Base-by-base conservation (phyloP, 1,140 invertebrate species). In the Papilio polyxenes region DNA sequence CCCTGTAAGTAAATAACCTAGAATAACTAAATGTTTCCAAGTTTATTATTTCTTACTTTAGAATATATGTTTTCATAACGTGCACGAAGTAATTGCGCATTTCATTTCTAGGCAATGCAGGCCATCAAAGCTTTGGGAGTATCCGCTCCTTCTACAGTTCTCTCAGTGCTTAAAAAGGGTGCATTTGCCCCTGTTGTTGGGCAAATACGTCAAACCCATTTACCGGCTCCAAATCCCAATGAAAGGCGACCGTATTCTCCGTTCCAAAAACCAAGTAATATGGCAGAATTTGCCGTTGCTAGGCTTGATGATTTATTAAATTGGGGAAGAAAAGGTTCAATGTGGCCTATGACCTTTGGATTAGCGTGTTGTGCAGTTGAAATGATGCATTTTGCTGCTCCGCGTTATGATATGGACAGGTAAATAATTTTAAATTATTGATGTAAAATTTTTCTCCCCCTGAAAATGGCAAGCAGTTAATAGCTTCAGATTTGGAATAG, bases 381-480 rank as follows among this genome's bases (percentile, higher is more conserved):
- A 95, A 99, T 99, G 99, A 99, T 99, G 99, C 99, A 99, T 95
- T 98, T 99, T 82, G 99, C 99, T 84, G 99, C 98, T 59, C 98
- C 99, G 8, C 95, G 99, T 85, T 99, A 99, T 91, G 99, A 99
- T 90, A 99, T 99, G 98, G 99, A 99, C 95, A 95, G 96, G 94
- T 95, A 87, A 80, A 51, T 13, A 75, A 76, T 80, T 74, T 75
- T 20, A 20, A 65, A 62, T 51, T 51, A 53, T 53, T 17, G 40
- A 44, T 44, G 40, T 44, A 44, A 44, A 44, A 44, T 44, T 44
- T 4, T 44, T 44, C 40, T 44, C 40, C 23, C 23, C 2, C 7
- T 44, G 40, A 6, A 44, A 44, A 44, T 44, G 40, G 4, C 7
- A 44, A 44, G 4, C 40, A 44, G 40, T 44, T 6, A 44, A 44